Evolutionary conservation across 2,797 vertebrate species (phyloP).

Genomic region (Centroberyx gerrardi): DNA sequence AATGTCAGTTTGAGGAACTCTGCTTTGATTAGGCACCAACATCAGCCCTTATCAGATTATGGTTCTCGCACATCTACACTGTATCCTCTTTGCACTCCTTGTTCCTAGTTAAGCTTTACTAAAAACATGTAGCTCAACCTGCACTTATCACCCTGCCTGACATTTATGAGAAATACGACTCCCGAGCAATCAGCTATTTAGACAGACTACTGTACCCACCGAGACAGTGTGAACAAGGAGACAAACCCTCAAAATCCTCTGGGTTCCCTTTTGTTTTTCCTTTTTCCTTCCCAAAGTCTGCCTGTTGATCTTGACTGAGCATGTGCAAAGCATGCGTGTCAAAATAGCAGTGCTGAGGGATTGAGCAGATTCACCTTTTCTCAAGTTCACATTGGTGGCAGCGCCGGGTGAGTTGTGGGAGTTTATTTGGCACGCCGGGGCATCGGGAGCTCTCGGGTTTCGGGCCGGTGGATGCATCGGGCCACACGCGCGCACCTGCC

Average conservation of each 20-base stretch:
- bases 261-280: constrained; percentile 37
- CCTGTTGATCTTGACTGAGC: constrained; percentile 58
- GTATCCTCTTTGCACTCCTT: constrained; percentile 59
- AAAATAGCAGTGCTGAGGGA: constrained; percentile 82
- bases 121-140: constrained; percentile 70
- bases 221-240: constrained; percentile 74
- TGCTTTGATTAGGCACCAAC: background rate
- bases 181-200: constrained; percentile 54
- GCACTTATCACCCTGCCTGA: constrained; percentile 82
- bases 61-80: constrained; percentile 67
- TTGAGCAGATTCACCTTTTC: constrained; percentile 86
- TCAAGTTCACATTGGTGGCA: constrained; percentile 87
- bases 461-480: constrained; percentile 76
- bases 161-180: constrained; percentile 81
- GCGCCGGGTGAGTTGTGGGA: constrained; percentile 75
- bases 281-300: background rate
- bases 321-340: constrained; percentile 73
- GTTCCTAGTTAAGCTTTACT: constrained; percentile 68
- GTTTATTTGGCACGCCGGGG: constrained; percentile 85
- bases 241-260: constrained; percentile 49
- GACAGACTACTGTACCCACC: constrained; percentile 43
- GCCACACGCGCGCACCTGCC: constrained; percentile 85
- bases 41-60: constrained; percentile 34
- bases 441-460: constrained; percentile 86
- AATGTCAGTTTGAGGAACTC: background rate